Evolutionary conservation across 1,140 invertebrate species (phyloP).

Genomic region (Drosophila kurseongensis): DNA sequence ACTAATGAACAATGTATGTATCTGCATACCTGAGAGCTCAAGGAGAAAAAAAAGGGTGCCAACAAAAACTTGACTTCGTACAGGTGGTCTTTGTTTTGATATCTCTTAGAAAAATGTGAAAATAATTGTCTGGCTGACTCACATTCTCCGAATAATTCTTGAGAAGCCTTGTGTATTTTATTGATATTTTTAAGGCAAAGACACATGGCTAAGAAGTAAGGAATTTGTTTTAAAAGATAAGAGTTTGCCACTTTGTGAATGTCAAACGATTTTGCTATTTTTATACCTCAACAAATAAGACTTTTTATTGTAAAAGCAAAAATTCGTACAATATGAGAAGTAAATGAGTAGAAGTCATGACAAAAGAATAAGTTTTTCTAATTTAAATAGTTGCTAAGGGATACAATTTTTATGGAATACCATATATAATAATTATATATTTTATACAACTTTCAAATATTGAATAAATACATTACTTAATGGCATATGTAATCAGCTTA

Average conservation of each 20-base stretch:
- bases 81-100: conserved; percentile 33
- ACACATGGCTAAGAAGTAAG: neutral
- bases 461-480: too few species aligned
- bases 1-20: conserved; percentile 45
- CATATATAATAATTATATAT: too few species aligned
- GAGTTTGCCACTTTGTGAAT: too few species aligned
- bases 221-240: neutral
- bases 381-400: too few species aligned
- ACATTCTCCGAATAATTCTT: conserved; percentile 4
- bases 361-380: too few species aligned
- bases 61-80: conserved; percentile 11
- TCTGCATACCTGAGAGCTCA: conserved; percentile 28
- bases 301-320: too few species aligned
- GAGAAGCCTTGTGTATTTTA: neutral
- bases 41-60: conserved; percentile 19
- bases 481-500: too few species aligned
- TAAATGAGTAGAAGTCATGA: too few species aligned
- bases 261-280: neutral
- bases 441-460: too few species aligned
- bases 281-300: too few species aligned
- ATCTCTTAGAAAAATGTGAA: conserved; percentile 7
- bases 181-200: neutral
- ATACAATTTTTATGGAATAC: too few species aligned
- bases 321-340: too few species aligned
- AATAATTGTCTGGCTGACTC: conserved; percentile 27